Evolutionary conservation across 2,888 invertebrate species (phyloP).

Genomic region (Platypus cylindrus): DNA sequence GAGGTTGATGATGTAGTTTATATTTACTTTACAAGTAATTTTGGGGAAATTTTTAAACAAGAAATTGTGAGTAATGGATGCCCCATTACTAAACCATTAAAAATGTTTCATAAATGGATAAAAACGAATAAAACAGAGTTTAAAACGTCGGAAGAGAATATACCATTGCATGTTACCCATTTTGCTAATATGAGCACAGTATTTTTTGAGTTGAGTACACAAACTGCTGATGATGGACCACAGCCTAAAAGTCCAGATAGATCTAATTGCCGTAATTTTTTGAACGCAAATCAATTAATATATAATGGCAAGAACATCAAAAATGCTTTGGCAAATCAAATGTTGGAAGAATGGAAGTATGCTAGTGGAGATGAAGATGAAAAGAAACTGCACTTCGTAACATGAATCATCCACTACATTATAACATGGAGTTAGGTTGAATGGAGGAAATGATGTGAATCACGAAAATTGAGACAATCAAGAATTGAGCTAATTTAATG

Average conservation of each 20-base stretch:
- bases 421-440: constrained; percentile 23
- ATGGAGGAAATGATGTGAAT: constrained; percentile 16
- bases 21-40: constrained; percentile 18
- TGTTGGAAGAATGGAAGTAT: constrained; percentile 21
- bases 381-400: too few relatives aligned
- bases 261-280: too few relatives aligned
- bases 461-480: constrained; percentile 4
- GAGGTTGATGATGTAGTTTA: constrained; percentile 13
- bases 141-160: constrained; percentile 2
- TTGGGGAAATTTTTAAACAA: constrained; percentile 23
- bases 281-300: too few relatives aligned
- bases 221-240: neutral
- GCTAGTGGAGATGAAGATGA: too few relatives aligned
- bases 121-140: too few relatives aligned
- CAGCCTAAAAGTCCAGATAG: neutral
- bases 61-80: constrained; percentile 9
- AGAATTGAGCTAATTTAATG: too few relatives aligned
- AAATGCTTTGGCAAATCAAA: constrained; percentile 19
- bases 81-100: constrained; percentile 6
- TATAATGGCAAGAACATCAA: constrained; percentile 14
- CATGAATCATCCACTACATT: too few relatives aligned
- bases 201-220: constrained; percentile 8
- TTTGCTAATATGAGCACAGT: constrained; percentile 12
- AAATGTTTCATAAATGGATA: constrained; percentile 17
- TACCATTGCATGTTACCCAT: constrained; percentile 9